Evolutionary conservation across 92 coral and sea anemone species (phyloP).

Genomic region (Phenganax marumi): DNA sequence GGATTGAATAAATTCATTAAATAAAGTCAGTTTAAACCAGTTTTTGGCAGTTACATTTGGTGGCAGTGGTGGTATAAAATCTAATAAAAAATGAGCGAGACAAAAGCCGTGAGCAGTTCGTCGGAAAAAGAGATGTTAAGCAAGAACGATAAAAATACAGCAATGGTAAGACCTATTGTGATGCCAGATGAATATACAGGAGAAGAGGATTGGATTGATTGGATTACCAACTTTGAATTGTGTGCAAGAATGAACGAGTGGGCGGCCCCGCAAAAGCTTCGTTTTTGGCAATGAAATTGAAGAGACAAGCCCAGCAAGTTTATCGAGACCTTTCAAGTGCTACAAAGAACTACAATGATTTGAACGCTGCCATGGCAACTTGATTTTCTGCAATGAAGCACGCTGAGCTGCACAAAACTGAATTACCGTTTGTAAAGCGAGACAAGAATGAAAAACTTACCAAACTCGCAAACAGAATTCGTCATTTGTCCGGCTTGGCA

Average conservation of each 20-base stretch:
- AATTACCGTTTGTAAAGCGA: neutral
- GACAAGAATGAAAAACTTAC: conserved; percentile 23
- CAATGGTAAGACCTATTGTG: neutral
- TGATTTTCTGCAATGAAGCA: neutral
- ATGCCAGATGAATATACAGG: conserved; percentile 5
- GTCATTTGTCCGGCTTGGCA: neutral
- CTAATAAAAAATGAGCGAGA: too few species aligned
- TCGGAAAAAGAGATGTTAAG: too few species aligned
- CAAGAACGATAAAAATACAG: too few species aligned
- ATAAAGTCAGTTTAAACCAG: too few species aligned
- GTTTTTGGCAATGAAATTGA: neutral
- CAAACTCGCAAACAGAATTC: conserved; percentile 20
- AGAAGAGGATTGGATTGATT: conserved; percentile 8
- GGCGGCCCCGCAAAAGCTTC: neutral
- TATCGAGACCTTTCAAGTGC: conserved; percentile 5
- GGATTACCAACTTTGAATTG: neutral
- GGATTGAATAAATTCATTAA: too few species aligned
- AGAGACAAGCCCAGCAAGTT: neutral
- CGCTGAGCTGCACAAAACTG: neutral
- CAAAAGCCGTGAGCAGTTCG: too few species aligned
- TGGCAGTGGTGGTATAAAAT: too few species aligned
- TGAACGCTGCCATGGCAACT: neutral
- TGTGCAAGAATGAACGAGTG: conserved; percentile 12
- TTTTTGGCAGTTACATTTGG: too few species aligned
- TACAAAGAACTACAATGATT: neutral